Evolutionary conservation across 1,140 invertebrate genomes (phyloP), one percentile per base, ranked within the genome.

Genomic region (Bombus picipes): DNA sequence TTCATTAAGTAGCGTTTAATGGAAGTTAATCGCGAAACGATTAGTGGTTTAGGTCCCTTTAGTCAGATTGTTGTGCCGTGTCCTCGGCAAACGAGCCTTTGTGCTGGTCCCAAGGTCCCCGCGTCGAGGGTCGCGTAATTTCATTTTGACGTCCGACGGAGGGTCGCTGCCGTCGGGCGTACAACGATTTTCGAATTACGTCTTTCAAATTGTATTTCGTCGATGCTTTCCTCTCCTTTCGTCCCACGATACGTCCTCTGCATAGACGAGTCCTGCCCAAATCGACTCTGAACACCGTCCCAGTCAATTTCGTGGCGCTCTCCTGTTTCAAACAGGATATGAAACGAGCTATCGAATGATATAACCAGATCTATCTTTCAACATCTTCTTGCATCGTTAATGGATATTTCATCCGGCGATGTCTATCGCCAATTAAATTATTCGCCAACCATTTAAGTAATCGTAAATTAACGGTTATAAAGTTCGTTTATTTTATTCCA

Each of bases 61-160:
- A 89, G 91, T 88, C 91, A 93, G 93, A 94, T 94, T 94, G 93
- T 94, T 93, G 92, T 92, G 91, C 93, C 87, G 92, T 89, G 83
- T 94, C 90, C 93, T 94, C 92, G 79, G 87, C 92, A 93, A 95
- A 93, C 93, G 94, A 95, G 93, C 92, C 94, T 95, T 94, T 95
- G 93, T 95, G 90, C 91, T 87, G 80, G 90, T 90, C 92, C 88
- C 88, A 89, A 84, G 86, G 84, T 74, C 89, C 83, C 84, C 83
- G 53, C 80, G 88, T 81, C 90, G 92, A 95, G 94, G 95, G 94
- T 95, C 92, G 93, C 91, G 93, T 95, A 95, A 95, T 95, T 95
- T 95, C 94, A 95, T 95, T 95, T 95, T 91, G 92, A 94, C 93
- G 92, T 95, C 94, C 94, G 94, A 94, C 94, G 94, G 94, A 95